These are phyloP conservation scores for Proteles cristata DNA, from an alignment of 2,113 vertebrate genomes.

Conservation along the genomic window DNA sequence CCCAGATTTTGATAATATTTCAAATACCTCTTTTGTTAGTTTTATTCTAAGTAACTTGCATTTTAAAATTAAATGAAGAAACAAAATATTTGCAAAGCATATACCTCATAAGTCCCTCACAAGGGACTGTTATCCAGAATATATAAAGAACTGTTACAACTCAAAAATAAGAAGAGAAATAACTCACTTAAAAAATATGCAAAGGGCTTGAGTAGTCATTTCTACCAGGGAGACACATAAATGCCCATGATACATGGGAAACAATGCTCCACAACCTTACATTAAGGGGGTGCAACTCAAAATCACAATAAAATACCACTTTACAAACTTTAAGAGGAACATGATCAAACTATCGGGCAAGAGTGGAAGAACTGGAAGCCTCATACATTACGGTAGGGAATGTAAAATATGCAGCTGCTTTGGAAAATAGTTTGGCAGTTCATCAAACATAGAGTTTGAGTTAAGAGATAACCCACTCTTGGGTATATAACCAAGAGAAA, in stretches of 20 bases:
- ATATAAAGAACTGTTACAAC: not conserved
- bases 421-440: not conserved
- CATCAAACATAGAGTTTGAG: not conserved
- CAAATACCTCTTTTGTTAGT: not conserved
- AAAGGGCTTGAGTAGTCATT: not conserved
- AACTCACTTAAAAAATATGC: not conserved
- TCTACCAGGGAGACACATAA: not conserved
- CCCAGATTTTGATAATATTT: not conserved
- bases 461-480: not conserved
- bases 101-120: too few species aligned
- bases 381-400: not conserved
- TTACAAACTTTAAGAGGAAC: not conserved
- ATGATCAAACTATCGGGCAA: not conserved
- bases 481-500: not conserved
- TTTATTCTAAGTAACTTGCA: not conserved
- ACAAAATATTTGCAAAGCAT: constrained; percentile 8
- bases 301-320: not conserved
- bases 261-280: not conserved
- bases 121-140: too few species aligned
- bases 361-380: not conserved
- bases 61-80: constrained; percentile 15
- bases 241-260: not conserved
- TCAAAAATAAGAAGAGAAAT: constrained; percentile 31
- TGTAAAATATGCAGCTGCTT: not conserved
- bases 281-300: not conserved